Base-by-base conservation (phyloP, 1,140 invertebrate genomes). In the Chionoecetes opilio region DNA sequence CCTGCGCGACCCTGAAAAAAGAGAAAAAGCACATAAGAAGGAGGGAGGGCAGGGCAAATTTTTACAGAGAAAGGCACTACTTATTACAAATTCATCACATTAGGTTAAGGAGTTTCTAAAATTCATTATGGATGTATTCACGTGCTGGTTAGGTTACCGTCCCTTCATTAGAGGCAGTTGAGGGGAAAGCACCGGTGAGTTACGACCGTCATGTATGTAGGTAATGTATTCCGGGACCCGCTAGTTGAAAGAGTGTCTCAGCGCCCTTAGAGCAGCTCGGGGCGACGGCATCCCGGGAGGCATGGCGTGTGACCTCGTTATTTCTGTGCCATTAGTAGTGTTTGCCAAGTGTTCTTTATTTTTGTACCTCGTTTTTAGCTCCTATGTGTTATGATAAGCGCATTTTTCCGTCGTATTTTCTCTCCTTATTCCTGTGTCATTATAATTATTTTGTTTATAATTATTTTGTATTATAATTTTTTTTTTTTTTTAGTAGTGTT, bases 1-100 rank as follows among this genome's bases (percentile, higher is more conserved):
- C n/a, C n/a, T n/a, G n/a, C n/a, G n/a, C n/a, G n/a, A n/a, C n/a
- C n/a, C n/a, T n/a, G n/a, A n/a, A n/a, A n/a, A n/a, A n/a, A n/a
- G n/a, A n/a, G 46, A 17, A 53, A 75, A 17, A 75, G 21, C 6
- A n/a, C 63, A 11, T 75, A 75, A 75, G 63, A n/a, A 75, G 63
- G 63, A 21, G 21, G 63, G 63, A 75, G 63, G 63, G n/a, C 21
- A 75, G 63, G 63, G 0, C 63, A 75, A 75, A 75, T 75, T 75
- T 75, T 75, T 75, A 75, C 21, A 75, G 63, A 75, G 63, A 75
- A 75, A 75, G 63, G 63, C 63, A n/a, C 63, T 75, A n/a, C 63
- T 75, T 75, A 75, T 75, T 75, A 75, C 63, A 75, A 75, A 75
- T 75, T 75, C 63, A 75, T 75, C 63, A 75, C 63, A 75, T 75